phyloP scores from a whole-genome alignment of 2,797 vertebrate species.

The Myiothlypis coronata region DNA sequence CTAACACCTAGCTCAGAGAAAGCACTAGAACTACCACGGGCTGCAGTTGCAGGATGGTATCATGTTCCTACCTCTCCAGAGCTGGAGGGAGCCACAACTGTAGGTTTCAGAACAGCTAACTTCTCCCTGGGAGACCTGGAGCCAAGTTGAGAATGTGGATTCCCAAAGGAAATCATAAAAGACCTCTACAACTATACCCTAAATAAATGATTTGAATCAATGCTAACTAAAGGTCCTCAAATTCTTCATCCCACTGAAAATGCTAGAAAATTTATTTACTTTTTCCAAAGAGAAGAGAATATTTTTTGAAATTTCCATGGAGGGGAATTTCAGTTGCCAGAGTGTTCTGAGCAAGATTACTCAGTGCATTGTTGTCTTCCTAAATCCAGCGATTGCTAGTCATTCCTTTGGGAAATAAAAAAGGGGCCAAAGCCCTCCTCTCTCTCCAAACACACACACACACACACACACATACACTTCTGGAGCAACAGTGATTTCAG shows the following conservation, averaged over 20 bases:
- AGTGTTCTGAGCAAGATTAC: not conserved
- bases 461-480: not conserved
- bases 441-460: not conserved
- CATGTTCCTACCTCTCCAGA: not conserved
- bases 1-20: not conserved
- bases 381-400: not conserved
- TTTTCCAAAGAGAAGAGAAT: not conserved
- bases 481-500: not conserved
- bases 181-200: fast-evolving
- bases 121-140: not conserved
- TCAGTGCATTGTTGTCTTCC: not conserved
- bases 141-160: not conserved
- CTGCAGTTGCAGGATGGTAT: not conserved
- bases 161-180: not conserved
- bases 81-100: not conserved
- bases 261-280: not conserved
- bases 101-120: not conserved
- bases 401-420: not conserved
- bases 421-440: not conserved
- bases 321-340: not conserved
- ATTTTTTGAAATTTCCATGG: not conserved
- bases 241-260: not conserved
- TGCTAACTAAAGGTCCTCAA: not conserved
- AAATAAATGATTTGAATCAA: not conserved
- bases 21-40: not conserved